Evolutionary conservation across 2,888 invertebrate genomes (phyloP).

Genomic region (Halocaridina rubra): DNA sequence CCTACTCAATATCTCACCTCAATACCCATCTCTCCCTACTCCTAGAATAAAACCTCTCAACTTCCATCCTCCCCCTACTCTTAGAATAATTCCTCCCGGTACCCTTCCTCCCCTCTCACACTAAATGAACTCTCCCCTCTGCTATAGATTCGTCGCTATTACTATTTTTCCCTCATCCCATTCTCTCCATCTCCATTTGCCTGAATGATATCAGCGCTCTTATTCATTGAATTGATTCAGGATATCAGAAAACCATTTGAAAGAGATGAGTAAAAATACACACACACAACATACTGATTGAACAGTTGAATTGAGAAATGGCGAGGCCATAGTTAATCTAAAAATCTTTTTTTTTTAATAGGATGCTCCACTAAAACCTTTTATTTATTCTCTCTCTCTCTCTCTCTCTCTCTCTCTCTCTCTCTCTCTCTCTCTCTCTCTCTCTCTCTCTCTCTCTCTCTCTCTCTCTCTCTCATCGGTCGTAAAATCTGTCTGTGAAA

Average conservation of each 20-base stretch:
- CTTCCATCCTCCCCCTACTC: too few relatives aligned
- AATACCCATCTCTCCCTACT: too few relatives aligned
- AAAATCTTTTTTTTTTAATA: too few relatives aligned
- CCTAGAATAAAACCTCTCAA: too few relatives aligned
- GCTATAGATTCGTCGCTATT: not conserved
- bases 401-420: not conserved
- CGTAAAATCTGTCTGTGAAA: conserved; percentile 54
- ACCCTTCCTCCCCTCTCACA: too few relatives aligned
- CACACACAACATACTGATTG: too few relatives aligned
- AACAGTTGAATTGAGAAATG: too few relatives aligned
- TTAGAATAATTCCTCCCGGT: too few relatives aligned
- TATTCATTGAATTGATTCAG: not conserved
- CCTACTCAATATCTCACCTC: too few relatives aligned
- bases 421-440: not conserved
- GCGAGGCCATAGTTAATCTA: too few relatives aligned
- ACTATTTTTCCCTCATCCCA: not conserved
- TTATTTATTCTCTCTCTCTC: not conserved
- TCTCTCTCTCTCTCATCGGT: not conserved
- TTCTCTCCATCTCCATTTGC: not conserved
- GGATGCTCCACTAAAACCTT: not conserved
- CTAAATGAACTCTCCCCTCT: too few relatives aligned
- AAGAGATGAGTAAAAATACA: too few relatives aligned
- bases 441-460: not conserved
- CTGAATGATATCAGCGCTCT: not conserved
- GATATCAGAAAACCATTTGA: not conserved